A percentile compares a stretch with the other conserved stretches of the same genome.
Conservation (phyloP, 2,888 invertebrate genomes). For the Parnassius mnemosyne region DNA sequence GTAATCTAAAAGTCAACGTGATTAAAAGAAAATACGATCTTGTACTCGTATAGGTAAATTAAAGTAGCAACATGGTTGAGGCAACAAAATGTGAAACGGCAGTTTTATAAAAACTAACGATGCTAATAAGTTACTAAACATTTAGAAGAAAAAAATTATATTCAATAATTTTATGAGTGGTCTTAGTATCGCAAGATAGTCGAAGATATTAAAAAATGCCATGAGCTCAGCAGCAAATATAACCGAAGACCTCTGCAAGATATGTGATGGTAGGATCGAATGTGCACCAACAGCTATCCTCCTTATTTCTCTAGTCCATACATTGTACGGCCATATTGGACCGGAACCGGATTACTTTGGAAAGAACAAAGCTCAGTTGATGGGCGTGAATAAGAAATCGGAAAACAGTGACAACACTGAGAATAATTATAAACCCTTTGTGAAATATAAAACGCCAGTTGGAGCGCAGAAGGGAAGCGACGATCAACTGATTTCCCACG, state of each 20-base stretch:
- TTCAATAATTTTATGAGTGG: not conserved
- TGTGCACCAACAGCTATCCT: constrained; percentile 74
- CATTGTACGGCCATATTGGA: constrained; percentile 64
- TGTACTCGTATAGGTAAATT: too few species aligned
- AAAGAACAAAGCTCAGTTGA: constrained; percentile 32
- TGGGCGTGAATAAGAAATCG: constrained; percentile 28
- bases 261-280: constrained; percentile 71
- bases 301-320: constrained; percentile 65
- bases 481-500: constrained; percentile 23
- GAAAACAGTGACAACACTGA: constrained; percentile 26
- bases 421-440: constrained; percentile 18
- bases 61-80: too few species aligned
- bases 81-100: too few species aligned
- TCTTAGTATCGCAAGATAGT: constrained; percentile 10
- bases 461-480: constrained; percentile 29
- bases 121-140: too few species aligned
- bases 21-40: too few species aligned
- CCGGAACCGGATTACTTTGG: constrained; percentile 66
- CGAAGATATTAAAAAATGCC: constrained; percentile 52
- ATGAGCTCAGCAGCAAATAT: constrained; percentile 59
- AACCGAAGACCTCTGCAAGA: constrained; percentile 67
- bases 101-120: too few species aligned
- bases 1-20: not conserved
- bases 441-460: constrained; percentile 25
- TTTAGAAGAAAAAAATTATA: not conserved